Evolutionary conservation across 2,888 invertebrate genomes (phyloP).

Genomic region (Dastarcus helophoroides): DNA sequence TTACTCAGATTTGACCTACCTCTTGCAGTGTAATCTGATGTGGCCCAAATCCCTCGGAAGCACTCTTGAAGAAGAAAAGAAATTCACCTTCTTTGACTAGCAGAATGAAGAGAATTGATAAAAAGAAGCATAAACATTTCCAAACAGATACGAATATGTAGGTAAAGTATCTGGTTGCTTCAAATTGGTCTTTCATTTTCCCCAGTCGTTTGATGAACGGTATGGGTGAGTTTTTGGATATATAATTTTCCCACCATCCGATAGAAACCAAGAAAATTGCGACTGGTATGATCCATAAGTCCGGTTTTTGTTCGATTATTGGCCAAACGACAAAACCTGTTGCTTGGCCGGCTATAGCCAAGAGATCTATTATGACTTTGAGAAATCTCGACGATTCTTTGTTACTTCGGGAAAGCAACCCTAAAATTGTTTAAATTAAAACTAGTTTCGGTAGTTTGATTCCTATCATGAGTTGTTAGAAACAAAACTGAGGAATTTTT

Average conservation of each 20-base stretch:
- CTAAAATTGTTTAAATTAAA: no score
- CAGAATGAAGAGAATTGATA: slow-evolving; percentile 59
- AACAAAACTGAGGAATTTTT: no score
- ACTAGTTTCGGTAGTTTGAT: no score
- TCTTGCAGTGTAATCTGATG: slow-evolving; percentile 72
- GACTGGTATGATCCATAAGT: slow-evolving; percentile 77
- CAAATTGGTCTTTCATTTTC: slow-evolving; percentile 67
- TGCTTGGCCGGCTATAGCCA: slow-evolving; percentile 78
- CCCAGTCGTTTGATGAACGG: slow-evolving; percentile 63
- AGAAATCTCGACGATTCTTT: slow-evolving; percentile 68
- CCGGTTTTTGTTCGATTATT: slow-evolving; percentile 61
- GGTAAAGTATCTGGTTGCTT: slow-evolving; percentile 73
- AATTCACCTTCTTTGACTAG: slow-evolving; percentile 67
- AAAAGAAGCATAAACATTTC: slow-evolving; percentile 77
- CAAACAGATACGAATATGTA: slow-evolving; percentile 84
- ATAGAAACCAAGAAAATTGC: slow-evolving; percentile 77
- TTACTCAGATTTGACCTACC: slow-evolving; percentile 29
- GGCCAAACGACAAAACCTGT: slow-evolving; percentile 91
- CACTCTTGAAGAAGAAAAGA: slow-evolving; percentile 63
- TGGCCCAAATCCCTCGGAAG: slow-evolving; percentile 61
- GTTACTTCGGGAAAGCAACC: slow-evolving; percentile 69
- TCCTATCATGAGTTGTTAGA: no score
- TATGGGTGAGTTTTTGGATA: slow-evolving; percentile 74
- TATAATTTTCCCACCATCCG: slow-evolving; percentile 98
- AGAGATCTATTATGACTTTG: slow-evolving; percentile 71